Base-by-base conservation (phyloP, 1,140 invertebrate genomes). In the Sycophila sp. region DNA sequence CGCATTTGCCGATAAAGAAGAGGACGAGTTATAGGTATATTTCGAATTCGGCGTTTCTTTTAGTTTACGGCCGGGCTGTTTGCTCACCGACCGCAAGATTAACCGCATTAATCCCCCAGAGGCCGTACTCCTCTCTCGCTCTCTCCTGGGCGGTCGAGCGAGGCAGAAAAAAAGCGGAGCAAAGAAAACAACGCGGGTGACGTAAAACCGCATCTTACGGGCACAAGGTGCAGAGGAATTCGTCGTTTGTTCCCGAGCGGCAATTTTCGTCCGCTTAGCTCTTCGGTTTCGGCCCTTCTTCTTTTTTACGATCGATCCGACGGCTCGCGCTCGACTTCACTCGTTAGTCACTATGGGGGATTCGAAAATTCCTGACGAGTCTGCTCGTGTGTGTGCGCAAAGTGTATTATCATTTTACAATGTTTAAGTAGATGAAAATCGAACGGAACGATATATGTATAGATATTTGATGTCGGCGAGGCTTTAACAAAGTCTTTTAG, bases 1-100 rank as follows among this genome's bases (percentile, higher is more conserved):
- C 10, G 7, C 26, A 22, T n/a, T n/a, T 26, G 32, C 30, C 26
- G 63, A 66, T 66, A 56, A 55, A 66, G 45, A 55, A 22, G 36
- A 40, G 17, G 58, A 47, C 30, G 28, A 19, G 38, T 36, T 55
- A 40, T 47, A 51, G 51, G 24, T 56, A 53, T 32, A 56, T 66
- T 65, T 66, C 42, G 45, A 17, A 66, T 66, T 67, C 56, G 13
- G 45, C 30, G 15, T 56, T 58, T 65, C 45, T 28, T 30, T 65
- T n/a, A 32, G 42, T 71, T 71, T 58, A 66, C 34, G 45, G 66
- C 40, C 38, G 42, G 34, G 13, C 38, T 77, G 56, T 78, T 79
- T 79, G 59, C 67, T 73, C 67, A 69, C 28, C 60, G 71, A 76
- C 75, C 76, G 63, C 76, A 79, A 73, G 70, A 79, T 79, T 75